Conservation (phyloP, 2,888 invertebrate genomes). For the Hirtodrosophila trivittata region DNA sequence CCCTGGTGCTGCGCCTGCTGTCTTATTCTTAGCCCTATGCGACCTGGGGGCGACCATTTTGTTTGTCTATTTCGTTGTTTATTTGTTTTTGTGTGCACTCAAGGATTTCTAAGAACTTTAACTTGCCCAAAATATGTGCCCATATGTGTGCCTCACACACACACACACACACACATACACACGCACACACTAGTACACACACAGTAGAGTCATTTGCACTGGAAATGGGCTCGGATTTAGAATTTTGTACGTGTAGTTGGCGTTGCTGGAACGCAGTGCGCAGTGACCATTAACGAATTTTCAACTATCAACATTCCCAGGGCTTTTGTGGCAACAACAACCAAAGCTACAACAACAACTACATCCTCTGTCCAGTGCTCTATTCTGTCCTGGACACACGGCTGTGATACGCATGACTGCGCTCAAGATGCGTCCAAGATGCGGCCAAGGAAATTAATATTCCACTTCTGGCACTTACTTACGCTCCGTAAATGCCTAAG, state of each 20-base stretch:
- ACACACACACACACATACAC: slow-evolving; percentile 24
- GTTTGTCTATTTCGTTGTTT: slow-evolving; percentile 79
- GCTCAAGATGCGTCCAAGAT: slow-evolving; percentile 45
- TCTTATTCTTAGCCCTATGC: neutral
- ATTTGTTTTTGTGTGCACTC: slow-evolving; percentile 82
- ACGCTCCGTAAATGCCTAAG: slow-evolving; percentile 72
- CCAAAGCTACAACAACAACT: slow-evolving; percentile 12
- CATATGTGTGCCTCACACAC: slow-evolving; percentile 43
- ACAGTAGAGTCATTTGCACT: slow-evolving; percentile 40
- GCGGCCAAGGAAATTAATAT: slow-evolving; percentile 73
- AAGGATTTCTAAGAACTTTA: slow-evolving; percentile 83
- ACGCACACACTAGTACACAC: slow-evolving; percentile 17
- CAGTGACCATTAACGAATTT: slow-evolving; percentile 79
- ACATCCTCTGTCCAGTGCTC: neutral
- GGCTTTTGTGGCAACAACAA: slow-evolving; percentile 30
- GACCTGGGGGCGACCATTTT: slow-evolving; percentile 54
- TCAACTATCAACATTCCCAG: slow-evolving; percentile 71
- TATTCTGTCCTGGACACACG: slow-evolving; percentile 50
- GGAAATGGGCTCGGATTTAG: slow-evolving; percentile 37
- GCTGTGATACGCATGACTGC: slow-evolving; percentile 59
- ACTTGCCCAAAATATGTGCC: slow-evolving; percentile 74
- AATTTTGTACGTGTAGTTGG: slow-evolving; percentile 34
- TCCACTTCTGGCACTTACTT: slow-evolving; percentile 79
- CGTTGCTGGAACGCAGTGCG: slow-evolving; percentile 46
- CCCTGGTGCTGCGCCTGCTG: neutral